phyloP scores from a whole-genome alignment of 2,113 vertebrate genomes.

The Columba livia region DNA sequence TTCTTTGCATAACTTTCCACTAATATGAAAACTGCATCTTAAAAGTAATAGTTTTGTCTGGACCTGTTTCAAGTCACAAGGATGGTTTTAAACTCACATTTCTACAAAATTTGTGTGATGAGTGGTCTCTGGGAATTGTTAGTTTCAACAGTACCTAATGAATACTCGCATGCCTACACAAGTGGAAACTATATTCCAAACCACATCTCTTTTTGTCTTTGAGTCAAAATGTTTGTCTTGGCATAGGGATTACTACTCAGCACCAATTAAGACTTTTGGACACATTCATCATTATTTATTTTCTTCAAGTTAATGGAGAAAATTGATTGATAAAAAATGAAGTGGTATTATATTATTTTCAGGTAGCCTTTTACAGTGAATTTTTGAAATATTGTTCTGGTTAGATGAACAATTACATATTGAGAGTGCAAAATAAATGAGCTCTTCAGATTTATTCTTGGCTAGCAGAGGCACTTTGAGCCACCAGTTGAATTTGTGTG shows the following conservation, averaged over 20 bases:
- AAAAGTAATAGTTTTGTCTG: neutral
- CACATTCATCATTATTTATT: neutral
- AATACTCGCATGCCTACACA: neutral
- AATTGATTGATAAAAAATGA: neutral
- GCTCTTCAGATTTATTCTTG: neutral
- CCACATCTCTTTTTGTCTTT: neutral
- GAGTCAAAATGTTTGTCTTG: neutral
- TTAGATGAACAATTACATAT: neutral
- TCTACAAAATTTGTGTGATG: neutral
- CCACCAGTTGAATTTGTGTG: neutral
- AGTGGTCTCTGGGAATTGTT: neutral
- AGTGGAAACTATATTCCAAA: neutral
- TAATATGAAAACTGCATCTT: neutral
- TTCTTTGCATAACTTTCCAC: neutral
- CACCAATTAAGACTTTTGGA: neutral
- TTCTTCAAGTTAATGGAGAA: neutral
- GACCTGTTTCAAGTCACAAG: neutral
- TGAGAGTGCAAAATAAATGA: neutral
- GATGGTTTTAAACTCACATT: slow-evolving; percentile 5
- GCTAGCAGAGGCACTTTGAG: neutral
- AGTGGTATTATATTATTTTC: neutral
- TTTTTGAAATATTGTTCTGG: neutral
- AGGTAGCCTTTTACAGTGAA: neutral
- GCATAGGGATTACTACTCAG: neutral
- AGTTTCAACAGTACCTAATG: slow-evolving; percentile 10